These are phyloP conservation scores for Sebastes ruberrimus DNA, from an alignment of 2,797 vertebrate species.

Conservation along the genomic window DNA sequence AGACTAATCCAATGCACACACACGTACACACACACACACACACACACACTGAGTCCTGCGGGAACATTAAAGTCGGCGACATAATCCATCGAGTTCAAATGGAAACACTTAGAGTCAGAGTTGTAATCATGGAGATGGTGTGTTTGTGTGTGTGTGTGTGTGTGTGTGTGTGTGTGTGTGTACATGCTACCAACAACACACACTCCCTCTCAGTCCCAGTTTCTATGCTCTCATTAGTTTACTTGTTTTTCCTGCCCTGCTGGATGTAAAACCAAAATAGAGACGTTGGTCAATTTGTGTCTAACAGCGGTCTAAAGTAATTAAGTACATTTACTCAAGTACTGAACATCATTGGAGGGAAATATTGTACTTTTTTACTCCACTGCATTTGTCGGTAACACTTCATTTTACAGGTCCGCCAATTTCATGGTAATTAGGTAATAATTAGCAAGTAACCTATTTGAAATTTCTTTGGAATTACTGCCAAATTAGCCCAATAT, in stretches of 20 bases:
- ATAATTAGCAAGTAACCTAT: no score
- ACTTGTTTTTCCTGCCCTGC: background rate
- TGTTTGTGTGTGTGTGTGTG: background rate
- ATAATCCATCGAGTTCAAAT: slow-evolving; percentile 55
- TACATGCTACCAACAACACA: background rate
- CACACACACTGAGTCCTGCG: slow-evolving; percentile 15
- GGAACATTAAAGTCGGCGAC: slow-evolving; percentile 50
- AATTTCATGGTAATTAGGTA: no score
- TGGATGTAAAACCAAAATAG: background rate
- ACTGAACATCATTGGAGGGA: background rate
- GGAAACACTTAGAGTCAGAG: slow-evolving; percentile 37
- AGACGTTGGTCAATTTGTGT: background rate
- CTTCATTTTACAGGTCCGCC: no score
- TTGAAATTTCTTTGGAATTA: no score
- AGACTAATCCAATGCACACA: slow-evolving; percentile 55
- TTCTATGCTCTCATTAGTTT: background rate
- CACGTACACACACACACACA: slow-evolving; percentile 5
- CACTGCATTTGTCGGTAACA: background rate
- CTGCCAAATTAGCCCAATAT: no score
- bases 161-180: background rate
- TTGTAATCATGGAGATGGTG: slow-evolving; percentile 35
- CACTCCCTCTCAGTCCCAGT: background rate
- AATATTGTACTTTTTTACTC: background rate
- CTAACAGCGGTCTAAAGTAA: background rate
- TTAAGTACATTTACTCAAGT: background rate